Base-by-base conservation (phyloP, 2,797 vertebrate species). In the Argentina silus region DNA sequence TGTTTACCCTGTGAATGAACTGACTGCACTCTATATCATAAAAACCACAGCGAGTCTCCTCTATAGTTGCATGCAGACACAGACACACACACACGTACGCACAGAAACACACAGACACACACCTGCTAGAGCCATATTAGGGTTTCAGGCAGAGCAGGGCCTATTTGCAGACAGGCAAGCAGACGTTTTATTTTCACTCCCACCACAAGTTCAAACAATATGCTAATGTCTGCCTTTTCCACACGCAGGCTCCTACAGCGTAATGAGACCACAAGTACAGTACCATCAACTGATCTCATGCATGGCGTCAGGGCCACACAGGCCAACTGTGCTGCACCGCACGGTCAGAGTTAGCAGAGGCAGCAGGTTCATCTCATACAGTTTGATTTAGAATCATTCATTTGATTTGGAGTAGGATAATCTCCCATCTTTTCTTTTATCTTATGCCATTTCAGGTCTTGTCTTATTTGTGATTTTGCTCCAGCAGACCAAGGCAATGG, bases 111-210 rank as follows among this genome's bases (percentile, higher is more conserved):
- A 51, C 50, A 62, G 47, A 63, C 64, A 70, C 67, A 73, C 77
- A 84, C 90, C 89, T 92, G 92, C 78, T 87, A 78, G 75, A 93
- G 78, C 85, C 83, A 91, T n/a, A n/a, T 92, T 62, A 74, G 9
- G 62, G 72, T 75, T 68, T 76, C 78, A 84, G 85, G 83, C 82
- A 36, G 78, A 72, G 77, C 71, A 21, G 62, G 69, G 79, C 85
- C 77, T 88, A 86, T 90, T 88, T 86, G 86, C 78, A 86, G 88
- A 85, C 75, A 42, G 81, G 85, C 87, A 90, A 91, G 90, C 81
- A 78, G 47, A 48, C 23, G 19, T 82, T 83, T 86, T 88, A 89
- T 85, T 89, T 91, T 84, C 42, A 64, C n/a, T 84, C 75, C 72
- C 74, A 84, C 78, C 76, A 63, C 88, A 76, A 82, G 83, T 85